A percentile compares a stretch with the other conserved stretches of the same genome.
These are phyloP conservation scores for Jacana jacana DNA, from an alignment of 2,113 vertebrate genomes.

Conservation along the genomic window DNA sequence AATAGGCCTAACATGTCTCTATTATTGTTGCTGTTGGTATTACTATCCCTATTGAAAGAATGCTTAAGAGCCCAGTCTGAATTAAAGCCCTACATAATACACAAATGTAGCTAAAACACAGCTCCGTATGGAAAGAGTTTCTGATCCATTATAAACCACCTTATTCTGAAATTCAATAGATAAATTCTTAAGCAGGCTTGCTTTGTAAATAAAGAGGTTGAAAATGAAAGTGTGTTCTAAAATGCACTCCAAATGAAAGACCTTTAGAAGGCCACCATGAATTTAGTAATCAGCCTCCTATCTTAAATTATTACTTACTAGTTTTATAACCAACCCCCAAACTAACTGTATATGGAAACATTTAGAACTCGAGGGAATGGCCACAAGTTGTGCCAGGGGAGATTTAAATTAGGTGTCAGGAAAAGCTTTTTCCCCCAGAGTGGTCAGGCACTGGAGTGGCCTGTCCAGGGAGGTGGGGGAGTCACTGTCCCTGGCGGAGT, in stretches of 20 bases:
- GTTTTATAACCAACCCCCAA: not conserved
- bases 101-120: not conserved
- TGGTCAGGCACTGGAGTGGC: too few species aligned
- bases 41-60: not conserved
- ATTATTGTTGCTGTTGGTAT: not conserved
- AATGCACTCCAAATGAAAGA: not conserved
- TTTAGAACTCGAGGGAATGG: too few species aligned
- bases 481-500: too few species aligned
- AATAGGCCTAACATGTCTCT: not conserved
- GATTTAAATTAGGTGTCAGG: too few species aligned
- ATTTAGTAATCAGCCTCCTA: not conserved
- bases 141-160: not conserved
- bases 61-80: not conserved
- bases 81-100: not conserved
- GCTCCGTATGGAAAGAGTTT: not conserved
- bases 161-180: not conserved
- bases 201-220: not conserved
- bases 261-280: not conserved
- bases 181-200: not conserved
- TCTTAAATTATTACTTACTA: not conserved
- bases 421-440: too few species aligned
- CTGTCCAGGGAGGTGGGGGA: too few species aligned
- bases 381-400: too few species aligned
- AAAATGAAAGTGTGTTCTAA: not conserved
- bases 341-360: not conserved